phyloP scores from a whole-genome alignment of 2,113 vertebrate species.

The Brachypodius melanocephalos region DNA sequence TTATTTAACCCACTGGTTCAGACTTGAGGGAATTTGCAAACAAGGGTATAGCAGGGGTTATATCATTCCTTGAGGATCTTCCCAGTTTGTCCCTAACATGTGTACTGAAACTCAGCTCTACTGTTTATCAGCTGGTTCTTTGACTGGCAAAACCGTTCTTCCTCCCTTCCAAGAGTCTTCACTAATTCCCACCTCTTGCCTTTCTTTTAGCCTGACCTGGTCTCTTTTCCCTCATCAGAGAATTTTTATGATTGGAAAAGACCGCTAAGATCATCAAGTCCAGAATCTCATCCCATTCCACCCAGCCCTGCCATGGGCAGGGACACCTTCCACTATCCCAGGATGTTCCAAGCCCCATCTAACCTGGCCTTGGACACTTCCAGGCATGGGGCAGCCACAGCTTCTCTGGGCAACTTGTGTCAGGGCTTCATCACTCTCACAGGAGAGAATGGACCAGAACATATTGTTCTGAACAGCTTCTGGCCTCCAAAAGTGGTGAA shows the following conservation, averaged over 20 bases:
- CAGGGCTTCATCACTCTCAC: neutral
- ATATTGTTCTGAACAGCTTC: neutral
- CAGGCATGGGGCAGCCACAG: neutral
- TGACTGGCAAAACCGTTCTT: neutral
- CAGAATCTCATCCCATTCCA: neutral
- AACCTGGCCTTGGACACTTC: neutral
- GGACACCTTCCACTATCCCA: neutral
- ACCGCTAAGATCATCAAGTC: neutral
- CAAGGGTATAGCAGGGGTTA: neutral
- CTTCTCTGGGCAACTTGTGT: neutral
- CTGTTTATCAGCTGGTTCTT: neutral
- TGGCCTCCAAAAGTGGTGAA: neutral
- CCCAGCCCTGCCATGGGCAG: neutral
- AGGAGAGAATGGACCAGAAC: neutral
- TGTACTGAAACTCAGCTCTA: neutral
- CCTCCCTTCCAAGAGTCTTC: neutral
- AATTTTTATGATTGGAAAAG: neutral
- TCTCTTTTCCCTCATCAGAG: neutral
- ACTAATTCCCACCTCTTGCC: neutral
- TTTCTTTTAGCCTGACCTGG: neutral
- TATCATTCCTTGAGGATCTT: neutral
- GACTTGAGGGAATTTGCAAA: neutral
- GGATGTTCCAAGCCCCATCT: accelerated
- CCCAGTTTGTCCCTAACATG: neutral
- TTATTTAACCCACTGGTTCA: neutral